Evolutionary conservation across 37 sponge, comb jelly and placozoan genomes (phyloP).

Genomic region (Halisarca cf. caerulea): DNA sequence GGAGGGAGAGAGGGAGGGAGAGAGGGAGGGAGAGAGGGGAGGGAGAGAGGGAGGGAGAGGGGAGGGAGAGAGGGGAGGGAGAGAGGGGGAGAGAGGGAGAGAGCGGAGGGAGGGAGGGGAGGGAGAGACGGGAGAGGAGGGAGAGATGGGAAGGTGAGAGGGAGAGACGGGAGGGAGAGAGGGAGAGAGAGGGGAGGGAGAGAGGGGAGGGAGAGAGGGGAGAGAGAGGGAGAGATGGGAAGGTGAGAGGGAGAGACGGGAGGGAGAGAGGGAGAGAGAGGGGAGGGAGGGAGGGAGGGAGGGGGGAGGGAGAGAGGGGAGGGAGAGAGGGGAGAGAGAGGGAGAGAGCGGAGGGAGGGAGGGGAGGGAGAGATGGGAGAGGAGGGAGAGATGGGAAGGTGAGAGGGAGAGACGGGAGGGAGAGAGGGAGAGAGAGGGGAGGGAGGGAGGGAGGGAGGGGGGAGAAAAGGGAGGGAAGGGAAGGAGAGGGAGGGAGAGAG

Average conservation of each 20-base stretch:
- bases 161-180: too few species aligned
- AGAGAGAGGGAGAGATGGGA: too few species aligned
- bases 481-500: too few species aligned
- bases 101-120: too few species aligned
- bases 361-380: background rate
- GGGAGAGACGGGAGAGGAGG: too few species aligned
- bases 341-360: too few species aligned
- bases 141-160: too few species aligned
- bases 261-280: background rate
- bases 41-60: constrained; percentile 28
- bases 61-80: constrained; percentile 16
- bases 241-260: too few species aligned
- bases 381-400: too few species aligned
- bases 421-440: background rate
- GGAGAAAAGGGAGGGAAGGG: background rate
- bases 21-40: background rate
- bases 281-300: background rate
- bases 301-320: background rate
- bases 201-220: background rate
- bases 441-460: constrained; percentile 1
- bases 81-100: constrained; percentile 30
- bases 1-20: constrained; percentile 18
- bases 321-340: background rate
- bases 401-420: too few species aligned
- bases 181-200: constrained; percentile 2